These are phyloP conservation scores for Cottoperca gobio DNA, from an alignment of 2,797 vertebrate species.

Conservation along the genomic window DNA sequence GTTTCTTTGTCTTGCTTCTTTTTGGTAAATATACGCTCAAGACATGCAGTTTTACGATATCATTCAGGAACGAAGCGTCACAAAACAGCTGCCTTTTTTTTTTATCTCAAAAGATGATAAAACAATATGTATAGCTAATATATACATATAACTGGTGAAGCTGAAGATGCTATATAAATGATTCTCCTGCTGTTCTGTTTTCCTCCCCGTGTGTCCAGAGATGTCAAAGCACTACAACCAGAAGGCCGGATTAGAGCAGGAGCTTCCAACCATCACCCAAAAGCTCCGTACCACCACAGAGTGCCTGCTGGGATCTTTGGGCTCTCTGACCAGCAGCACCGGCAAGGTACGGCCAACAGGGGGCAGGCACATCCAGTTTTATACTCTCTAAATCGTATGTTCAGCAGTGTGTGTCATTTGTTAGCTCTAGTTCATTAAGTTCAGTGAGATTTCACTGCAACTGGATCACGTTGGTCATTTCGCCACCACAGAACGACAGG, in stretches of 20 bases:
- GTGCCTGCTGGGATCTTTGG: conserved; percentile 93
- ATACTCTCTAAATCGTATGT: not conserved
- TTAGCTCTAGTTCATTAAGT: conserved; percentile 25
- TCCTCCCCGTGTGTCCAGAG: conserved; percentile 80
- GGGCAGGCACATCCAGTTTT: conserved; percentile 60
- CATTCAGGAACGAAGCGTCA: not conserved
- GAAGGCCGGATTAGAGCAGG: conserved; percentile 93
- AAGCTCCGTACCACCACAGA: conserved; percentile 97
- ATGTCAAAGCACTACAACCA: conserved; percentile 96
- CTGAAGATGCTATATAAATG: not conserved
- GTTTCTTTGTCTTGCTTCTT: not conserved
- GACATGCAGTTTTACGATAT: not conserved
- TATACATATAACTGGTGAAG: not conserved
- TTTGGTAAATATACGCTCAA: conserved; percentile 1
- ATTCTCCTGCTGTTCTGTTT: conserved; percentile 17
- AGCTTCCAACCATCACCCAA: conserved; percentile 93
- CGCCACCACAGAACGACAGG: conserved; percentile 36
- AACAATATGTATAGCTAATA: not conserved
- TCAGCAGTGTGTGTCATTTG: not conserved
- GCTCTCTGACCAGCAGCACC: conserved; percentile 90
- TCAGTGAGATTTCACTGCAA: conserved; percentile 39
- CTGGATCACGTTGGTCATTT: conserved; percentile 51
- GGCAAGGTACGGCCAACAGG: conserved; percentile 90
- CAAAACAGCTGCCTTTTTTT: not conserved
- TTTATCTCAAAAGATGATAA: not conserved